A percentile compares a stretch with the other conserved stretches of the same genome.
Conservation (phyloP, 2,113 vertebrate species). For the Diadophis punctatus region DNA sequence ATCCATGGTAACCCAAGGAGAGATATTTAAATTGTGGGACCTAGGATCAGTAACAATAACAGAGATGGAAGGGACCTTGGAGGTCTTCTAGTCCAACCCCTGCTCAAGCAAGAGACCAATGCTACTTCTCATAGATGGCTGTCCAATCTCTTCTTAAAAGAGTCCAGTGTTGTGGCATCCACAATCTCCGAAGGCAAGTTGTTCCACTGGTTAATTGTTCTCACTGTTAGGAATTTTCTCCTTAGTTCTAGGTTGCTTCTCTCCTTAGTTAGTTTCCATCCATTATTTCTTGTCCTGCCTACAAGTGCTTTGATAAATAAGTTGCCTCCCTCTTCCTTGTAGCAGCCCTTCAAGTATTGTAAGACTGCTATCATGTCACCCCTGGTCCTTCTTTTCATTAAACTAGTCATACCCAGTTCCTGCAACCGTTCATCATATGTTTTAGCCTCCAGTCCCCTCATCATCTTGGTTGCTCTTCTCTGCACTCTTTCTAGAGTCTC, state of each 20-base stretch:
- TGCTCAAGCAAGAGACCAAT: too few relatives aligned
- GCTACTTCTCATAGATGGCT: too few relatives aligned
- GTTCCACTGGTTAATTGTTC: not conserved
- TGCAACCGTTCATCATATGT: not conserved
- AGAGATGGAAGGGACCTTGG: not conserved
- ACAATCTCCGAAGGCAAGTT: not conserved
- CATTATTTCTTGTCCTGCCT: not conserved
- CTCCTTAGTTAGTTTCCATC: not conserved
- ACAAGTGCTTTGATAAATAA: not conserved
- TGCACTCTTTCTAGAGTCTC: accelerated
- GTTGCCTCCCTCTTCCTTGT: not conserved
- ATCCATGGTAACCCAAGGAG: not conserved
- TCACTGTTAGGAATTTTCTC: not conserved
- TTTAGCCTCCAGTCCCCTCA: not conserved
- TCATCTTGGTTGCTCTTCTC: not conserved
- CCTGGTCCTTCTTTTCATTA: not conserved
- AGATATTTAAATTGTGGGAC: not conserved
- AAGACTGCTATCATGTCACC: not conserved
- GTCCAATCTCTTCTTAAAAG: too few relatives aligned
- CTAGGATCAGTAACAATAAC: not conserved
- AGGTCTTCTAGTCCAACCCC: too few relatives aligned
- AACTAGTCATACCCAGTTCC: not conserved
- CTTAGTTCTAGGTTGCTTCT: not conserved
- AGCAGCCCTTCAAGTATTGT: not conserved
- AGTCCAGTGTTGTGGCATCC: not conserved